Percentiles rank a stretch among this genome's conserved stretches.
phyloP scores from a whole-genome alignment of 1,140 invertebrate species.

The Telenomus remus region DNA sequence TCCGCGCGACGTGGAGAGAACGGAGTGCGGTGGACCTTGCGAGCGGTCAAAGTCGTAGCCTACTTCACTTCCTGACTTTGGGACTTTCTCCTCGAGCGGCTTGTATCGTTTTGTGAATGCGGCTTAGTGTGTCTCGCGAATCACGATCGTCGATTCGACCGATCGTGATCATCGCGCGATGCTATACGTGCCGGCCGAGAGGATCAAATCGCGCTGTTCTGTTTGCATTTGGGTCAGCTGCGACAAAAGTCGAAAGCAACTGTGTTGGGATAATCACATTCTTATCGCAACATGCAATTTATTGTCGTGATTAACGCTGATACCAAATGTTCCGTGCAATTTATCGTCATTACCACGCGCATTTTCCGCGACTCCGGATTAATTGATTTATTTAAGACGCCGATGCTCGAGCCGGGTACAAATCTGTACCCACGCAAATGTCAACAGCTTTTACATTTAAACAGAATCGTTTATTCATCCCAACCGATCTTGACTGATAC shows the following conservation, averaged over 20 bases:
- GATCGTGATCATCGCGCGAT: constrained; percentile 54
- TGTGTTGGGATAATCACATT: constrained; percentile 51
- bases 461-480: too few relatives aligned
- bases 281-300: constrained; percentile 46
- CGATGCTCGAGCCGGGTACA: neutral
- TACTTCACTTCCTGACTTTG: constrained; percentile 72
- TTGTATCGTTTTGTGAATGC: constrained; percentile 55
- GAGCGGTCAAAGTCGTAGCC: constrained; percentile 75
- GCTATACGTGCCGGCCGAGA: constrained; percentile 46
- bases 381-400: constrained; percentile 28
- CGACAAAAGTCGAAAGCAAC: constrained; percentile 57
- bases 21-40: constrained; percentile 73
- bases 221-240: constrained; percentile 56
- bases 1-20: constrained; percentile 39
- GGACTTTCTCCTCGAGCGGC: constrained; percentile 72
- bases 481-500: too few relatives aligned
- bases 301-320: constrained; percentile 45
- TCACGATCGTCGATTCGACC: constrained; percentile 50
- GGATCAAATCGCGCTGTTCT: constrained; percentile 52
- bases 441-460: neutral
- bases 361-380: constrained; percentile 29
- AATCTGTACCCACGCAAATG: constrained; percentile 11
- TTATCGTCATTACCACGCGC: constrained; percentile 38
- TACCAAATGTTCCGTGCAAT: constrained; percentile 14
- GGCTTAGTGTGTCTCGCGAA: constrained; percentile 58